phyloP scores from a whole-genome alignment of 2,888 invertebrate species.

The Mystacides longicornis region DNA sequence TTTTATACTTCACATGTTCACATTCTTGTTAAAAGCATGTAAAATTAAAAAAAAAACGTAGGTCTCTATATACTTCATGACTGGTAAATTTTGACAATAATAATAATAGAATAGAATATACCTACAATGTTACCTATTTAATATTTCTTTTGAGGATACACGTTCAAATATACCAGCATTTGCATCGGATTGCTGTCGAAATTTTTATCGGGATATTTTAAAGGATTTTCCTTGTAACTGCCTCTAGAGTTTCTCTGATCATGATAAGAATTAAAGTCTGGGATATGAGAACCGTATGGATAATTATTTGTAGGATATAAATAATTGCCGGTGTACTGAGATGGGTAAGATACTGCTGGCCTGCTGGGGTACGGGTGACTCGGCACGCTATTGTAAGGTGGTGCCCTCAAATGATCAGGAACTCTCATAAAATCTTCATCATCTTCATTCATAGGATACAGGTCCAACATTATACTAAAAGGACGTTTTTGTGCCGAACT shows the following conservation, averaged over 20 bases:
- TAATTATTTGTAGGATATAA: slow-evolving; percentile 8
- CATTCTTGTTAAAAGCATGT: too few species aligned
- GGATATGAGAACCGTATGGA: slow-evolving; percentile 3
- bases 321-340: too few species aligned
- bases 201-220: not conserved
- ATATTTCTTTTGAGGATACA: slow-evolving; percentile 49
- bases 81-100: too few species aligned
- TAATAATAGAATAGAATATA: too few species aligned
- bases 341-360: not conserved
- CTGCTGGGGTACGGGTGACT: not conserved
- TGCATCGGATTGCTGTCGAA: slow-evolving; percentile 38
- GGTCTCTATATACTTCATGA: too few species aligned
- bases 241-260: not conserved
- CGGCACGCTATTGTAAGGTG: not conserved
- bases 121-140: too few species aligned
- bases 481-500: slow-evolving; percentile 36
- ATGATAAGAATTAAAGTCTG: not conserved
- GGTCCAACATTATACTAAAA: slow-evolving; percentile 58
- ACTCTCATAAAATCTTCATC: slow-evolving; percentile 31
- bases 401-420: slow-evolving; percentile 29
- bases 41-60: too few species aligned
- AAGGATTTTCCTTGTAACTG: not conserved
- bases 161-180: slow-evolving; percentile 58
- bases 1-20: too few species aligned
- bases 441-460: slow-evolving; percentile 49